Evolutionary conservation across 2,888 invertebrate species (phyloP).

Genomic region (Deilephila elpenor): DNA sequence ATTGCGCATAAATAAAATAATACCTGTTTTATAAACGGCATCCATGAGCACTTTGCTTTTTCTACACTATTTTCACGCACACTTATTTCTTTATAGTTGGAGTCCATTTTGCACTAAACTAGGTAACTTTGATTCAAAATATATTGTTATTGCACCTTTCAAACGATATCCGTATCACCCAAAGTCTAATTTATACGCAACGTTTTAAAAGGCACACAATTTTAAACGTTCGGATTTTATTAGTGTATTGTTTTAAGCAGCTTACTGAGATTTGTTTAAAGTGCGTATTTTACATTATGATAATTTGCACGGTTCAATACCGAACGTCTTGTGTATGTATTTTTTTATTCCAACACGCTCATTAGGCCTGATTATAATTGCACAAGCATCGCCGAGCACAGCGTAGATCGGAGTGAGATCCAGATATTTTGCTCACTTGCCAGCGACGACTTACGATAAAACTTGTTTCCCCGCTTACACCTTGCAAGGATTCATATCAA

Average conservation of each 20-base stretch:
- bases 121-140: background rate
- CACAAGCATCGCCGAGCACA: slow-evolving; percentile 30
- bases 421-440: slow-evolving; percentile 29
- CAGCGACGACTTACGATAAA: slow-evolving; percentile 27
- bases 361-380: slow-evolving; percentile 17
- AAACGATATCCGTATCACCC: slow-evolving; percentile 17
- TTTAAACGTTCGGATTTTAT: slow-evolving; percentile 28
- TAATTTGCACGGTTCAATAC: slow-evolving; percentile 11
- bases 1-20: slow-evolving; percentile 16
- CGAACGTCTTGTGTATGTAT: slow-evolving; percentile 6
- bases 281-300: slow-evolving; percentile 29
- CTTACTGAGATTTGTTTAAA: background rate
- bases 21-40: slow-evolving; percentile 32
- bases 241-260: slow-evolving; percentile 24
- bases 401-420: slow-evolving; percentile 30
- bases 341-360: background rate
- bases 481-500: slow-evolving; percentile 26
- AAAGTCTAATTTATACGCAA: slow-evolving; percentile 2
- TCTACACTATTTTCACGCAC: slow-evolving; percentile 27
- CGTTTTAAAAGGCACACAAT: background rate
- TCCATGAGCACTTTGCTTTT: slow-evolving; percentile 30
- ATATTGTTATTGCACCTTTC: slow-evolving; percentile 9
- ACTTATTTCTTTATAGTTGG: slow-evolving; percentile 32
- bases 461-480: slow-evolving; percentile 31
- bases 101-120: slow-evolving; percentile 33